These are phyloP conservation scores for Megathymus violae DNA, from an alignment of 1,140 invertebrate species.

Conservation along the genomic window DNA sequence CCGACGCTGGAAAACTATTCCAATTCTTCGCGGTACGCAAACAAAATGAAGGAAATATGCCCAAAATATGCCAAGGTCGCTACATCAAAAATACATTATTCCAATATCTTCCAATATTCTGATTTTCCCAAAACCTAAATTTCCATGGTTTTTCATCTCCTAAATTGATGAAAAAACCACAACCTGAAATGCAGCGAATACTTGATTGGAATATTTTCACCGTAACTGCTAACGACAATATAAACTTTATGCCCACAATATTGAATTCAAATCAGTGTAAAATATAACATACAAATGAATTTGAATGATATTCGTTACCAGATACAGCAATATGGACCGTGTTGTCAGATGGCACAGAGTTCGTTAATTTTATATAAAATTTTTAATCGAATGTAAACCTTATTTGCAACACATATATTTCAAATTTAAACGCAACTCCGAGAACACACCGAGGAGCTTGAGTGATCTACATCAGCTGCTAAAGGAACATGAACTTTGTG, in stretches of 20 bases:
- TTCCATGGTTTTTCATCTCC: not conserved
- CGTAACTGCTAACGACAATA: not conserved
- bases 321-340: constrained; percentile 24
- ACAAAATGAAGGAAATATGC: no score
- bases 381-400: constrained; percentile 5
- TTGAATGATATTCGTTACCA: constrained; percentile 26
- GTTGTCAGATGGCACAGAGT: constrained; percentile 20
- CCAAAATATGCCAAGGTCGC: no score
- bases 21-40: no score
- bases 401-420: constrained; percentile 1
- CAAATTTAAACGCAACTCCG: constrained; percentile 6
- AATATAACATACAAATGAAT: constrained; percentile 6
- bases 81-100: no score
- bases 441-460: constrained; percentile 41
- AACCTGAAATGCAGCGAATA: constrained; percentile 7
- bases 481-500: constrained; percentile 54
- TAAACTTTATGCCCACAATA: not conserved
- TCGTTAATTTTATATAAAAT: constrained; percentile 6
- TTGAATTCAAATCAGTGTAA: constrained; percentile 13
- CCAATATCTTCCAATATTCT: not conserved
- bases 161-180: constrained; percentile 1
- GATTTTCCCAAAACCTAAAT: not conserved
- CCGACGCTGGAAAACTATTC: no score
- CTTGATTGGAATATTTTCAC: constrained; percentile 13
- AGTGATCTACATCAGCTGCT: constrained; percentile 51